Conservation (phyloP, 2,113 vertebrate genomes). For the Narcine bancroftii region DNA sequence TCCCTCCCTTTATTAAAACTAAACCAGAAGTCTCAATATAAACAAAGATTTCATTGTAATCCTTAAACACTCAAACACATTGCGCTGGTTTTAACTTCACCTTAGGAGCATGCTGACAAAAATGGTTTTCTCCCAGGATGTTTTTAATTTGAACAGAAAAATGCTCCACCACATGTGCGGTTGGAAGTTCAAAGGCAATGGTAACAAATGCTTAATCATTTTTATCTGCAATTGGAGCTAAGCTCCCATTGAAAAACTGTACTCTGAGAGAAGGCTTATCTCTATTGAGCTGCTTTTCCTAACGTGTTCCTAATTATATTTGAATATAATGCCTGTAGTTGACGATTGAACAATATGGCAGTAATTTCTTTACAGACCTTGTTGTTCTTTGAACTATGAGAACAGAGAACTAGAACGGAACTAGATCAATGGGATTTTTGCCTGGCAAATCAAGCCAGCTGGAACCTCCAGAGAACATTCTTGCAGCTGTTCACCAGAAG, state of each 20-base stretch:
- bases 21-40: background rate
- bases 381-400: conserved; percentile 70
- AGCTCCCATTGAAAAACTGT: conserved; percentile 66
- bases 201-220: conserved; percentile 74
- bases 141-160: conserved; percentile 73
- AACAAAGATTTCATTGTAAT: background rate
- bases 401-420: conserved; percentile 66
- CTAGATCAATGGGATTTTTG: conserved; percentile 69
- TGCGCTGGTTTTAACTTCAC: conserved; percentile 28
- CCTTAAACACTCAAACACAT: background rate
- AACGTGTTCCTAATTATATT: conserved; percentile 79
- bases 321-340: conserved; percentile 67
- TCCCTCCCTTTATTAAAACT: background rate
- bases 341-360: conserved; percentile 71
- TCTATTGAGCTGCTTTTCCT: conserved; percentile 65
- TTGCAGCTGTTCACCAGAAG: conserved; percentile 69
- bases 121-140: conserved; percentile 76
- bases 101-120: conserved; percentile 61
- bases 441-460: conserved; percentile 69
- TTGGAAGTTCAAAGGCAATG: conserved; percentile 70
- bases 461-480: conserved; percentile 59
- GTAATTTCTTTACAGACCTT: conserved; percentile 70
- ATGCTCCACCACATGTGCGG: conserved; percentile 72
- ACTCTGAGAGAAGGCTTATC: conserved; percentile 66
- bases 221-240: conserved; percentile 63